phyloP scores from a whole-genome alignment of 2,113 vertebrate species.

The Rafetus swinhoei region DNA sequence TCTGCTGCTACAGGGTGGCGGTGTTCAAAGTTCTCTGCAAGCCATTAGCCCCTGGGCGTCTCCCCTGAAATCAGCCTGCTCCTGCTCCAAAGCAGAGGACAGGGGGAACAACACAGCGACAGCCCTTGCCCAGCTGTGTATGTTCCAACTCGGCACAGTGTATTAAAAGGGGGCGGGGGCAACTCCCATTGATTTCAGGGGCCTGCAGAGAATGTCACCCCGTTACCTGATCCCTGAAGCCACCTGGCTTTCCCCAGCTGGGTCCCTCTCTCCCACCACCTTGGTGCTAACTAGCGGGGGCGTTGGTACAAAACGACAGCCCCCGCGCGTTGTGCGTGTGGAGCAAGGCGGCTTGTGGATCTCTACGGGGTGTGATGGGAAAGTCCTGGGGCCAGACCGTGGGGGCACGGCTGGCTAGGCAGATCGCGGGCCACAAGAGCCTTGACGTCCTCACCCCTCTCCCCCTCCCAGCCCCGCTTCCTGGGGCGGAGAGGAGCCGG shows the following conservation, averaged over 20 bases:
- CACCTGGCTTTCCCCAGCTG: too few relatives aligned
- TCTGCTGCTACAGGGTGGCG: neutral
- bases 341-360: too few relatives aligned
- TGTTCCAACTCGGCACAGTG: neutral
- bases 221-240: neutral
- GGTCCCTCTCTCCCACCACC: neutral
- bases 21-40: neutral
- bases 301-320: too few relatives aligned
- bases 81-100: too few relatives aligned
- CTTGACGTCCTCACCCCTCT: constrained; percentile 58
- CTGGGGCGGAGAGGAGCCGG: constrained; percentile 65
- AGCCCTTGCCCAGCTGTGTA: neutral
- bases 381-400: too few relatives aligned
- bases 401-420: too few relatives aligned
- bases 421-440: constrained; percentile 29
- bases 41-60: neutral
- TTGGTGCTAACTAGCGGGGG: too few relatives aligned
- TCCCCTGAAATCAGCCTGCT: neutral
- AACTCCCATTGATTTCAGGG: too few relatives aligned
- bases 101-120: too few relatives aligned
- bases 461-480: constrained; percentile 62
- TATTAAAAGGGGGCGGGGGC: neutral
- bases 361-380: too few relatives aligned
- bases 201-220: neutral
- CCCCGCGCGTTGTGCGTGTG: too few relatives aligned